A percentile compares a stretch with the other conserved stretches of the same genome.
Evolutionary conservation across 2,113 vertebrate species (phyloP).

Genomic region (Apteryx mantelli): DNA sequence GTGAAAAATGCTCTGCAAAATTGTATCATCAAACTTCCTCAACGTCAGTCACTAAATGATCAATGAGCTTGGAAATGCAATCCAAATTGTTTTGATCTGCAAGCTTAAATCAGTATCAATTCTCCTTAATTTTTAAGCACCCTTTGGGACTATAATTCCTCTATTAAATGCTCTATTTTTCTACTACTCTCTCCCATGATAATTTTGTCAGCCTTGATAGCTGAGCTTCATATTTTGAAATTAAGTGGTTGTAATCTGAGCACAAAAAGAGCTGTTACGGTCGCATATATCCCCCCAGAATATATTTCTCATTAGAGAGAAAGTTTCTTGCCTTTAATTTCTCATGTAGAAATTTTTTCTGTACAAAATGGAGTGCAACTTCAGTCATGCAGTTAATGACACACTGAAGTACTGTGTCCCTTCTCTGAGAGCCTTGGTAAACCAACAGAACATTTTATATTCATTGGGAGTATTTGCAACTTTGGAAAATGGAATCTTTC

Average conservation of each 20-base stretch:
- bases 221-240: not conserved
- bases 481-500: not conserved
- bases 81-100: not conserved
- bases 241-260: not conserved
- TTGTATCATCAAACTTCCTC: not conserved
- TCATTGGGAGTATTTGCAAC: not conserved
- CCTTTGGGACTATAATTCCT: not conserved
- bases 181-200: not conserved
- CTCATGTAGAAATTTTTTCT: not conserved
- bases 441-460: not conserved
- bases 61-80: not conserved
- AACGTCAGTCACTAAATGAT: not conserved
- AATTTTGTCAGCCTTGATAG: not conserved
- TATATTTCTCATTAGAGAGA: not conserved
- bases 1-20: not conserved
- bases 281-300: not conserved
- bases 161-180: not conserved
- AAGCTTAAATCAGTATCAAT: not conserved
- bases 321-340: not conserved
- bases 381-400: not conserved
- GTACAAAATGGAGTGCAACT: not conserved
- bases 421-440: not conserved
- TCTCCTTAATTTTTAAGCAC: not conserved
- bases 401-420: not conserved
- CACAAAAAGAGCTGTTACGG: not conserved